A percentile compares a stretch with the other conserved stretches of the same genome.
phyloP scores from a whole-genome alignment of 2,888 invertebrate genomes.

The Drosophila parthenogenetica region DNA sequence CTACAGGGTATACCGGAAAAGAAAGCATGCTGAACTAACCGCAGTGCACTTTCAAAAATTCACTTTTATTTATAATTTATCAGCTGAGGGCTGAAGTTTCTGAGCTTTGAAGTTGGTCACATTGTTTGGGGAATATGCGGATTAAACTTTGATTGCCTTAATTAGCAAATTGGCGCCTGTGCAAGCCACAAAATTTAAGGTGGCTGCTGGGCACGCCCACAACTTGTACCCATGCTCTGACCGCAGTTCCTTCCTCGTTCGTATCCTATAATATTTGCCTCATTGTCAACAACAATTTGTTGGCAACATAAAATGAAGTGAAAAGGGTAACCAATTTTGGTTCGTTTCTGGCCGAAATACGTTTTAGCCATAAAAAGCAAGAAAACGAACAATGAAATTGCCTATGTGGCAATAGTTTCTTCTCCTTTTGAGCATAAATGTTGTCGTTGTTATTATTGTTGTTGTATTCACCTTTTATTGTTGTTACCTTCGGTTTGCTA shows the following conservation, averaged over 20 bases:
- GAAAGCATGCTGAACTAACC: conserved; percentile 14
- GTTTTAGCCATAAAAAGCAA: conserved; percentile 50
- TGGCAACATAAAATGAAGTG: conserved; percentile 67
- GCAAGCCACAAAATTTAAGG: conserved; percentile 17
- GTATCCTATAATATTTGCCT: conserved; percentile 6
- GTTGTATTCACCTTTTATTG: conserved; percentile 58
- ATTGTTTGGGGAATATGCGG: conserved; percentile 44
- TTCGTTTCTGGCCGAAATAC: conserved; percentile 28
- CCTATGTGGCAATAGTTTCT: conserved; percentile 76
- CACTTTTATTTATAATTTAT: conserved; percentile 80
- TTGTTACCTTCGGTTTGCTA: conserved; percentile 62
- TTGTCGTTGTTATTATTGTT: conserved; percentile 8
- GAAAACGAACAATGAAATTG: conserved; percentile 69
- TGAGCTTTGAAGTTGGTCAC: conserved; percentile 57
- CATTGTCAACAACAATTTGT: conserved; percentile 59
- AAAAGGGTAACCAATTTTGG: conserved; percentile 79
- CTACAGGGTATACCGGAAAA: conserved; percentile 26
- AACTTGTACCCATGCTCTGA: not conserved
- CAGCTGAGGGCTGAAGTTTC: conserved; percentile 27
- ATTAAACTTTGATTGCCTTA: conserved; percentile 72
- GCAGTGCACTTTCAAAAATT: conserved; percentile 55
- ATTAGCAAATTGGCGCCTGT: conserved; percentile 64
- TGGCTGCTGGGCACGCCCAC: not conserved
- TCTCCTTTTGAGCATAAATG: conserved; percentile 27
- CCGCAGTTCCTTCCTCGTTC: not conserved